Conservation (phyloP, 2,888 invertebrate genomes). For the Diachrysia chrysitis region DNA sequence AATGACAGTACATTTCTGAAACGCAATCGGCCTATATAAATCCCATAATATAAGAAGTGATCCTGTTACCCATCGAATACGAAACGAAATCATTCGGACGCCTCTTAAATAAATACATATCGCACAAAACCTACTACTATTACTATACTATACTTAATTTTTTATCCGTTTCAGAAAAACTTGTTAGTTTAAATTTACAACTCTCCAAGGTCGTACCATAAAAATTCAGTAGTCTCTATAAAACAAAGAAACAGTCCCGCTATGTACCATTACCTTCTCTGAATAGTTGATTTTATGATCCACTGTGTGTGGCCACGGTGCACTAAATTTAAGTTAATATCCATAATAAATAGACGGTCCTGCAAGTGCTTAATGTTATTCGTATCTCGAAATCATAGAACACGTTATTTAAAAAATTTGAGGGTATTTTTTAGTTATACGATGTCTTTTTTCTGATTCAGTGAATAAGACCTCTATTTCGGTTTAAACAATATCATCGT, state of each 20-base stretch:
- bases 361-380: slow-evolving; percentile 21
- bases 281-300: slow-evolving; percentile 64
- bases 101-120: no score
- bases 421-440: no score
- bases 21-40: not conserved
- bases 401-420: slow-evolving; percentile 33
- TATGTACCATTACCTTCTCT: slow-evolving; percentile 43
- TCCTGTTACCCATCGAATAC: not conserved
- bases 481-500: no score
- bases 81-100: not conserved
- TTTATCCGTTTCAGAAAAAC: not conserved
- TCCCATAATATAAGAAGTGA: not conserved
- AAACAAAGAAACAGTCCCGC: slow-evolving; percentile 31
- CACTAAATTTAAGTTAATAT: slow-evolving; percentile 57
- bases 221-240: slow-evolving; percentile 19
- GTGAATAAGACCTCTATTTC: no score
- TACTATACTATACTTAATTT: no score
- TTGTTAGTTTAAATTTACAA: slow-evolving; percentile 21
- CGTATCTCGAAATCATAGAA: slow-evolving; percentile 15
- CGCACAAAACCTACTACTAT: no score
- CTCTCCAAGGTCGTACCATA: slow-evolving; percentile 14
- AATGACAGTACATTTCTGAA: no score
- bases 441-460: no score
- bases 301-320: slow-evolving; percentile 37
- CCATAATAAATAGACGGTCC: slow-evolving; percentile 55